Evolutionary conservation across 2,888 invertebrate genomes (phyloP).

Genomic region (Pristionchus arcanus): DNA sequence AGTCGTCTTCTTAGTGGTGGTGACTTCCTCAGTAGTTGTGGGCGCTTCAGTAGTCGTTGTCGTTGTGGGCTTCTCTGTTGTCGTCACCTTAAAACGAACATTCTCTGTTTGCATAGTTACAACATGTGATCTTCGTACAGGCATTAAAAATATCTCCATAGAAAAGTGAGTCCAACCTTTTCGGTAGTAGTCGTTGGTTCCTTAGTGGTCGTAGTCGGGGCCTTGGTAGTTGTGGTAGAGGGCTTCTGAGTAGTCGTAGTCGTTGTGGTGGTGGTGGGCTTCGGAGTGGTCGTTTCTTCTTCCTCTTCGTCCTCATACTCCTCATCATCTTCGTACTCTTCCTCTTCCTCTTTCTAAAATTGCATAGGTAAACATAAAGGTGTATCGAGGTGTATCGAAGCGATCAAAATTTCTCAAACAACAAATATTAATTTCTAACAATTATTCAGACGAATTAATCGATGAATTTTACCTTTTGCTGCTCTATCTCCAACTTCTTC

Average conservation of each 20-base stretch:
- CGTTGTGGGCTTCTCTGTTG: constrained; percentile 3
- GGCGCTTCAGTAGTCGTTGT: not conserved
- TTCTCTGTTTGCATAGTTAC: too few species aligned
- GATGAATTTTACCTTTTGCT: constrained; percentile 39
- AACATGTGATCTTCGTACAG: too few species aligned
- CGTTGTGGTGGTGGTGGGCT: not conserved
- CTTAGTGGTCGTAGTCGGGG: constrained; percentile 44
- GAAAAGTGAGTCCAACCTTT: not conserved
- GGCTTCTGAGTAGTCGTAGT: constrained; percentile 16
- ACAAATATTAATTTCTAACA: too few species aligned
- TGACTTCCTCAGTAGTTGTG: not conserved
- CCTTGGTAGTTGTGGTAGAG: not conserved
- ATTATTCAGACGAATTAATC: too few species aligned
- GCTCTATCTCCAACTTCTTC: constrained; percentile 4
- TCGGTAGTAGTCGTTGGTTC: constrained; percentile 50
- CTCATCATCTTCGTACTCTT: constrained; percentile 42
- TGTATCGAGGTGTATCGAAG: too few species aligned
- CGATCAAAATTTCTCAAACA: too few species aligned
- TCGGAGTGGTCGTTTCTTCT: constrained; percentile 35
- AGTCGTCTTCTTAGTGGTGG: constrained; percentile 6
- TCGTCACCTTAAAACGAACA: not conserved
- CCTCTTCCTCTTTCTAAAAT: constrained; percentile 10
- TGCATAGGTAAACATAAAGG: not conserved
- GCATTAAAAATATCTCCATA: too few species aligned
- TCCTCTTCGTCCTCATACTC: constrained; percentile 57